Evolutionary conservation across 1,140 invertebrate genomes (phyloP), one percentile per base, ranked within the genome.

Genomic region (Chionoecetes opilio): DNA sequence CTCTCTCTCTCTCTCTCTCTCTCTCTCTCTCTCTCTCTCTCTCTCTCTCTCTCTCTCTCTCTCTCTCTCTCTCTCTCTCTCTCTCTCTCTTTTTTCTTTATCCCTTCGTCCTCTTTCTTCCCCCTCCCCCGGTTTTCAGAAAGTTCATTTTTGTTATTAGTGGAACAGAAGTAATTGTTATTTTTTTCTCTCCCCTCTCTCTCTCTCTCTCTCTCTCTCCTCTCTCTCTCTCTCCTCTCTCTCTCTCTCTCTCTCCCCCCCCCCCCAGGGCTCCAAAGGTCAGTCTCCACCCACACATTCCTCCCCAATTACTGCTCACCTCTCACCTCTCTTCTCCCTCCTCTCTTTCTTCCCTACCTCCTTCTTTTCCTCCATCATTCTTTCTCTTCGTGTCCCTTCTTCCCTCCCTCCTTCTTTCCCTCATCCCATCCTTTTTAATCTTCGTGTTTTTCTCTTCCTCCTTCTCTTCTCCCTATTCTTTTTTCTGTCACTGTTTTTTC

Each of bases 141-240:
- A n/a, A n/a, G 8, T 53, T 17, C 46, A 53, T 53, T 9, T 3
- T 53, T 17, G 0, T 53, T 17, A 9, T 53, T 53, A n/a, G n/a
- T n/a, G n/a, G n/a, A n/a, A n/a, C n/a, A n/a, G n/a, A n/a, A n/a
- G n/a, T n/a, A n/a, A n/a, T n/a, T n/a, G 0, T 53, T 17, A 9
- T 53, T 53, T 14, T 14, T 14, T 53, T 53, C 9, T 53, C 46
- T 53, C 21, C 46, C 21, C 21, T 75, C 63, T 75, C 8, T 1
- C 21, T n/a, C n/a, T 75, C 63, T 75, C 46, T 53, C 46, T 53
- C 46, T 75, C n/a, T 75, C 63, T 75, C n/a, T 75, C 63, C n/a
- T 75, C 63, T n/a, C n/a, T 75, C 46, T 53, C 46, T 75, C 63
- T 75, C n/a, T 75, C 63, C n/a, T 75, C 63, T 75, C n/a, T 75